Base-by-base conservation (phyloP, 35 echinoderm and acorn worm species). In the Strongylocentrotus purpuratus region DNA sequence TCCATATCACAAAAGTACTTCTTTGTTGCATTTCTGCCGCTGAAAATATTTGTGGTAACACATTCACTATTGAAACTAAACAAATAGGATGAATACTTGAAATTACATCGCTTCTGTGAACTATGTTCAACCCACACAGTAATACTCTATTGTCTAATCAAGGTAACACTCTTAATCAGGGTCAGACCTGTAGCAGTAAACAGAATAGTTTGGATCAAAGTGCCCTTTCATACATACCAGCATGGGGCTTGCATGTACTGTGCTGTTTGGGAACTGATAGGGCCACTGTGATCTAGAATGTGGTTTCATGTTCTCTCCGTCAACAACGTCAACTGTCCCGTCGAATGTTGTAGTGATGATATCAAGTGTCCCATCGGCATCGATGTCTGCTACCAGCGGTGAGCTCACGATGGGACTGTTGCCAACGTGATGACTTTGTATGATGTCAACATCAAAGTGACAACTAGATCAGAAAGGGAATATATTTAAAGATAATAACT, bases 221-320 rank as follows among this genome's bases (percentile, higher is more conserved):
- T 17, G n/a, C 20, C 28, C 50, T 46, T 65, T 32, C 3, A 95
- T 25, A 94, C 94, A 35, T 97, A 97, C 97, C 94, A 95, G 48
- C 58, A 97, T 31, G 31, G 97, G 97, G 95, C 95, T 95, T 85
- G 97, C 94, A 94, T 97, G 95, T 90, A 96, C 93, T 86, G 97
- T 95, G 71, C 88, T 96, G 55, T 94, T 95, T n/a, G 61, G 88
- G 25, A 96, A 90, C 13, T 91, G 96, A 48, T 94, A 87, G 85
- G 97, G 97, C 97, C 97, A 97, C 41, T 96, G 85, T 78, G 95
- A 94, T 61, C 95, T 94, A 33, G 48, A n/a, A 86, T 92, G 87
- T 70, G 45, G 46, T 59, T 96, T 96, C 46, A 96, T 92, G 31
- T 94, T 96, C 33, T 58, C 94, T 20, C 97, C 97, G 8, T 96